Conservation (phyloP, 2,113 vertebrate genomes). For the Hyla sarda region DNA sequence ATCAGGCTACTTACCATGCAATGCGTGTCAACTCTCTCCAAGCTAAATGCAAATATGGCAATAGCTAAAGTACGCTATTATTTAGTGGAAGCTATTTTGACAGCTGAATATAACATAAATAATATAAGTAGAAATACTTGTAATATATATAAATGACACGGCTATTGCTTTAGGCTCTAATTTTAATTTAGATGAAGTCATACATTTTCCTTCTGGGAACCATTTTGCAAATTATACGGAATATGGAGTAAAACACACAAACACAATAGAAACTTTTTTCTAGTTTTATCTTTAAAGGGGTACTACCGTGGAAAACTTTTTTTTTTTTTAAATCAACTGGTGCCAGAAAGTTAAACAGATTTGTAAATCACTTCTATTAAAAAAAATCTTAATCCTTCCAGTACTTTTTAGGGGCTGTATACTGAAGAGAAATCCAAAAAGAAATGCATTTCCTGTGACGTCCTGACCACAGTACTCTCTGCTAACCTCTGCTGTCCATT, state of each 20-base stretch:
- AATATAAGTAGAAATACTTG: conserved; percentile 55
- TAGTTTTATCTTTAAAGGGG: no score
- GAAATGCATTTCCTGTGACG: no score
- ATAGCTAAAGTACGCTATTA: conserved; percentile 48
- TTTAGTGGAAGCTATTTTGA: conserved; percentile 50
- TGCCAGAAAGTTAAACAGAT: no score
- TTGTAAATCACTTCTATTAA: no score
- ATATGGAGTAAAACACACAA: neutral
- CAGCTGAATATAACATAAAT: conserved; percentile 54
- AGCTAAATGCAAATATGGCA: conserved; percentile 57
- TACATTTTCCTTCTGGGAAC: conserved; percentile 52
- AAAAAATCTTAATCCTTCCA: no score
- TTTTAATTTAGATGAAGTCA: conserved; percentile 58
- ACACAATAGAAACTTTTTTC: neutral
- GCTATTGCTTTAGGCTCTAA: conserved; percentile 44
- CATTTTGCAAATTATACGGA: conserved; percentile 28
- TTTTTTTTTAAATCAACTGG: no score
- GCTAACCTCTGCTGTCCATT: no score
- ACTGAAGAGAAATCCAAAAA: no score
- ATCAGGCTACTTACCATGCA: conserved; percentile 48
- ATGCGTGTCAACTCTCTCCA: conserved; percentile 48
- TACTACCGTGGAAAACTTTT: no score
- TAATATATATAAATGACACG: conserved; percentile 56
- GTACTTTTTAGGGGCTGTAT: no score
- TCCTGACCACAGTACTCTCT: no score